phyloP scores from a whole-genome alignment of 2,888 invertebrate species.

The Lamellibrachia columna region DNA sequence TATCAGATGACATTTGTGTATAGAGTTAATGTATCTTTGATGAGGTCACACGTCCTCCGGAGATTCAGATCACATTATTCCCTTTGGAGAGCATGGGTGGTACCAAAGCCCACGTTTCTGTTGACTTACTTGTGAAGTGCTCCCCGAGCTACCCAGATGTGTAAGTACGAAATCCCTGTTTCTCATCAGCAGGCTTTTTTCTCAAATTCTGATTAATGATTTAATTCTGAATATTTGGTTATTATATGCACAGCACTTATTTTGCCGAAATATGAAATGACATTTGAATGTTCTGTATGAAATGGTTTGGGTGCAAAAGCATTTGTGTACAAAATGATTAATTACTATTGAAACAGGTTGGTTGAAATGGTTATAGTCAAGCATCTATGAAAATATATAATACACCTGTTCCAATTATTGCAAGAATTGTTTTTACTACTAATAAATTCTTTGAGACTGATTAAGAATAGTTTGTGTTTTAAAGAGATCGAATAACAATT shows the following conservation, averaged over 20 bases:
- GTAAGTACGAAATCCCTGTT: constrained; percentile 69
- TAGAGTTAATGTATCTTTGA: constrained; percentile 58
- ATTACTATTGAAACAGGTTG: background rate
- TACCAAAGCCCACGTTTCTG: constrained; percentile 75
- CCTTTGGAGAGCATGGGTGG: constrained; percentile 82
- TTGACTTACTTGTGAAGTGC: constrained; percentile 81
- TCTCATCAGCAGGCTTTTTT: background rate
- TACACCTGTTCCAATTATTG: background rate
- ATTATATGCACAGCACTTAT: background rate
- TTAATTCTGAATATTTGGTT: background rate
- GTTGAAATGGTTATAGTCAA: background rate
- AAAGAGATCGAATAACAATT: background rate
- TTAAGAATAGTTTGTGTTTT: background rate
- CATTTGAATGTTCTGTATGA: background rate
- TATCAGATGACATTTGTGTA: constrained; percentile 2
- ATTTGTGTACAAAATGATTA: background rate
- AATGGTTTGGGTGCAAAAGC: background rate
- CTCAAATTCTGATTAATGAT: background rate
- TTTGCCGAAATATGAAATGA: background rate
- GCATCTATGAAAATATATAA: background rate
- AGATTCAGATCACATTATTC: constrained; percentile 77
- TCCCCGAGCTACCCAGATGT: constrained; percentile 81
- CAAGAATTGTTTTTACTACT: background rate
- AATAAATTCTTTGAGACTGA: background rate
- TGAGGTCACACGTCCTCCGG: constrained; percentile 79